Evolutionary conservation across 2,113 vertebrate species (phyloP).

Genomic region (Phaethornis superciliosus): DNA sequence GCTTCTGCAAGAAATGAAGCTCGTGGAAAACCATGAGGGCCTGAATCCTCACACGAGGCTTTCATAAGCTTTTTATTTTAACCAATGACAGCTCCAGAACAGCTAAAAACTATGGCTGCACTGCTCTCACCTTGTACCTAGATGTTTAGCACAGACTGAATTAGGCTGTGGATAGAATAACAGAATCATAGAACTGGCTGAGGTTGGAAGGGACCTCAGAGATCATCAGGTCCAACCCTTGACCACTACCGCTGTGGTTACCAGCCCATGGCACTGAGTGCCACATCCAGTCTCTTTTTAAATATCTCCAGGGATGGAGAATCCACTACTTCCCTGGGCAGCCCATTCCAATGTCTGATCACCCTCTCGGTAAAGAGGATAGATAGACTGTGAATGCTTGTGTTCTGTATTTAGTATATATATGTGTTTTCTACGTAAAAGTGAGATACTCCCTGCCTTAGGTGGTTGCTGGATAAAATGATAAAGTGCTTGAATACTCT

Average conservation of each 20-base stretch:
- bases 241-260: no score
- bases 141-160: neutral
- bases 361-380: no score
- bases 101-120: neutral
- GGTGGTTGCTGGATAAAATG: neutral
- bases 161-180: neutral
- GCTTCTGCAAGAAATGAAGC: neutral
- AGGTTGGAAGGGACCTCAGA: no score
- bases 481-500: neutral
- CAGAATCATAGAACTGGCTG: no score
- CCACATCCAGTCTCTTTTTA: no score
- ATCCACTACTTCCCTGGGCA: no score
- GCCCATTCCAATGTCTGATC: no score
- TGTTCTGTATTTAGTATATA: neutral
- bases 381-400: neutral
- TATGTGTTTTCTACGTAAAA: neutral
- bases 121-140: neutral
- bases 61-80: neutral
- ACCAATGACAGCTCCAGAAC: accelerated
- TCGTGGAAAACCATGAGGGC: neutral
- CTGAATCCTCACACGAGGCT: neutral
- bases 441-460: neutral
- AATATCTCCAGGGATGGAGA: no score
- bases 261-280: no score
- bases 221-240: no score